A percentile compares a stretch with the other conserved stretches of the same genome.
phyloP scores from a whole-genome alignment of 2,797 vertebrate genomes.

The Hylomyscus alleni region DNA sequence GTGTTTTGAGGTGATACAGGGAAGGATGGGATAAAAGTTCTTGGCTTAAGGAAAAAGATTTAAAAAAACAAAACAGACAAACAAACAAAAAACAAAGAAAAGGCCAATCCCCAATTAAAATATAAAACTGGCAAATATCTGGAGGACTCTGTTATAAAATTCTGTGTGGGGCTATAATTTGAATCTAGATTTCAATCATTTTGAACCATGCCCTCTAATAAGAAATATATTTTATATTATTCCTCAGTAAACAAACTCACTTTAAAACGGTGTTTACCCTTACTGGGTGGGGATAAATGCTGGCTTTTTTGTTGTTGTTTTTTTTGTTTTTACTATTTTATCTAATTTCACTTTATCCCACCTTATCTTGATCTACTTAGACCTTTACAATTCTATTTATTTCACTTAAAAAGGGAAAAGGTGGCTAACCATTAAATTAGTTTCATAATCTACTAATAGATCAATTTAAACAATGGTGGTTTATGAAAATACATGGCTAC shows the following conservation, averaged over 20 bases:
- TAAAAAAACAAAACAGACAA: neutral
- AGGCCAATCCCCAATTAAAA: conserved; percentile 28
- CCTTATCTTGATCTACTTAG: conserved; percentile 47
- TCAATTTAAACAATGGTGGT: conserved; percentile 65
- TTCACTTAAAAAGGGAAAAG: conserved; percentile 43
- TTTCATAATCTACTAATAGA: conserved; percentile 62
- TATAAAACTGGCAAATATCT: conserved; percentile 26
- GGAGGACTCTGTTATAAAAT: neutral
- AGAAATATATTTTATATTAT: conserved; percentile 55
- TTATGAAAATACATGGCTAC: conserved; percentile 70
- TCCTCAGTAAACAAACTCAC: neutral
- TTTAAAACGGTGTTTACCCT: conserved; percentile 36
- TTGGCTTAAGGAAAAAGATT: neutral
- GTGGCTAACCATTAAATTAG: conserved; percentile 63
- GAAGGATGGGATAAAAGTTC: neutral
- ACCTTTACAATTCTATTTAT: conserved; percentile 63
- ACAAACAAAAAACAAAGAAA: neutral
- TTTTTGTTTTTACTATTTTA: neutral
- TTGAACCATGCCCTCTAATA: conserved; percentile 19
- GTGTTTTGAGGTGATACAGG: neutral
- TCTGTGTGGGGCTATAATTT: conserved; percentile 19
- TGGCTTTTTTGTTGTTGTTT: neutral
- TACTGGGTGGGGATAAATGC: neutral
- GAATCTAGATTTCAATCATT: conserved; percentile 29
- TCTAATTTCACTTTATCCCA: neutral